phyloP scores from a whole-genome alignment of 2,888 invertebrate genomes.

The Teinopalpus imperialis region DNA sequence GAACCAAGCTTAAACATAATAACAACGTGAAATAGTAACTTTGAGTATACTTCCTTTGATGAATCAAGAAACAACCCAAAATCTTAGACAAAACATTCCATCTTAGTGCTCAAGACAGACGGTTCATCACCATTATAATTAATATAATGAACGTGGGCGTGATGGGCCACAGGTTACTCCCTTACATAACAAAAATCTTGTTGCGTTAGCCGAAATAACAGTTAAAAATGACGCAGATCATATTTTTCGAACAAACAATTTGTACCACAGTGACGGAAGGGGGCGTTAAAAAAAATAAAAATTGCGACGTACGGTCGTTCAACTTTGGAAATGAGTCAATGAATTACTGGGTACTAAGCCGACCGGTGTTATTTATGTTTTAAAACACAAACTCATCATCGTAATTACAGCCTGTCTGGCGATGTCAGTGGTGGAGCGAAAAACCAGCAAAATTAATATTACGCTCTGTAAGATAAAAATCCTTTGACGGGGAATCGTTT shows the following conservation, averaged over 20 bases:
- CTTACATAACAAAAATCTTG: no score
- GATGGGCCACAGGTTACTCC: no score
- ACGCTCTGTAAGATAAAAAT: slow-evolving; percentile 11
- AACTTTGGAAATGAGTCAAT: slow-evolving; percentile 30
- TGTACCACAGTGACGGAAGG: slow-evolving; percentile 34
- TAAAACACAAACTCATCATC: slow-evolving; percentile 23
- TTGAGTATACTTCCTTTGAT: no score
- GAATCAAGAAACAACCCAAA: no score
- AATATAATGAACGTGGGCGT: no score
- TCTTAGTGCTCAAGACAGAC: no score
- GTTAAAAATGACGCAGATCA: no score
- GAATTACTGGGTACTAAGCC: slow-evolving; percentile 31
- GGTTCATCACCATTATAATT: no score
- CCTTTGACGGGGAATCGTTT: slow-evolving; percentile 7
- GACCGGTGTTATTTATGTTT: slow-evolving; percentile 31
- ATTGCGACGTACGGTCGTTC: slow-evolving; percentile 38
- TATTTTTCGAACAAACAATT: not conserved
- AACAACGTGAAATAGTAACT: no score
- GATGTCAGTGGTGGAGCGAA: slow-evolving; percentile 11
- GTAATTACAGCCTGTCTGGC: slow-evolving; percentile 15
- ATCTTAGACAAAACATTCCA: no score
- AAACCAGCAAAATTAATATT: slow-evolving; percentile 16
- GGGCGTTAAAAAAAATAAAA: slow-evolving; percentile 40
- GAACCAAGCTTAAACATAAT: no score
- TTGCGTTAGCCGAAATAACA: no score